phyloP scores from a whole-genome alignment of 2,888 invertebrate genomes.

The Rotaria socialis region DNA sequence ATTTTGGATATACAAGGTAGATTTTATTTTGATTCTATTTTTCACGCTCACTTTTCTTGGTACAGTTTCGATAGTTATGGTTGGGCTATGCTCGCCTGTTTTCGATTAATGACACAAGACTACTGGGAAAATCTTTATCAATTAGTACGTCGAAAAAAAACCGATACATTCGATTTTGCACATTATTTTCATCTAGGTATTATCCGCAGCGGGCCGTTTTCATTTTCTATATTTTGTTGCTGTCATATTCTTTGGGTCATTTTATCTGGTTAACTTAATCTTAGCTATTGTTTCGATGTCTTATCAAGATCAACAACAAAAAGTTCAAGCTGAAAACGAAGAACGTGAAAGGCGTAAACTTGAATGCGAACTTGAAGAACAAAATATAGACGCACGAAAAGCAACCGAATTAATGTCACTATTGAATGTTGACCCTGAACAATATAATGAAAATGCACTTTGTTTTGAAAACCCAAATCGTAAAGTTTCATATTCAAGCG shows the following conservation, averaged over 20 bases:
- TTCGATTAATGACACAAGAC: conserved; percentile 96
- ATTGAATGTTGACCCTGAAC: background rate
- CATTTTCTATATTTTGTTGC: conserved; percentile 97
- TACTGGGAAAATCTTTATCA: conserved; percentile 98
- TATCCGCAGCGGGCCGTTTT: conserved; percentile 90
- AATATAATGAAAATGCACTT: background rate
- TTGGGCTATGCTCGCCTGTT: conserved; percentile 91
- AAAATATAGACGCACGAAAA: background rate
- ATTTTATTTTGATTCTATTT: too few species aligned
- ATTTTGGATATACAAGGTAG: conserved; percentile 38
- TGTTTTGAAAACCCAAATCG: background rate
- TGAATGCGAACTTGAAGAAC: background rate
- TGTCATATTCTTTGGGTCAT: conserved; percentile 84
- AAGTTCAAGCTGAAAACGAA: conserved; percentile 87
- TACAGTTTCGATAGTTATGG: conserved; percentile 61
- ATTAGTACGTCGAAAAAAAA: conserved; percentile 66
- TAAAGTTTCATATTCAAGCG: background rate
- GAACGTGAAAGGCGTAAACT: conserved; percentile 10
- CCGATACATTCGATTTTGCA: too few species aligned
- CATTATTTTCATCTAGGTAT: conserved; percentile 64
- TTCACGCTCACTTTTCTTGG: background rate
- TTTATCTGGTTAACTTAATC: conserved; percentile 47
- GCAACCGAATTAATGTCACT: background rate
- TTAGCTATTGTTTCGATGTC: conserved; percentile 66
- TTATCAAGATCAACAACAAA: conserved; percentile 95